A percentile compares a stretch with the other conserved stretches of the same genome.
Evolutionary conservation across 2,797 vertebrate genomes (phyloP).

Genomic region (Lepidocolaptes lacrymiger): DNA sequence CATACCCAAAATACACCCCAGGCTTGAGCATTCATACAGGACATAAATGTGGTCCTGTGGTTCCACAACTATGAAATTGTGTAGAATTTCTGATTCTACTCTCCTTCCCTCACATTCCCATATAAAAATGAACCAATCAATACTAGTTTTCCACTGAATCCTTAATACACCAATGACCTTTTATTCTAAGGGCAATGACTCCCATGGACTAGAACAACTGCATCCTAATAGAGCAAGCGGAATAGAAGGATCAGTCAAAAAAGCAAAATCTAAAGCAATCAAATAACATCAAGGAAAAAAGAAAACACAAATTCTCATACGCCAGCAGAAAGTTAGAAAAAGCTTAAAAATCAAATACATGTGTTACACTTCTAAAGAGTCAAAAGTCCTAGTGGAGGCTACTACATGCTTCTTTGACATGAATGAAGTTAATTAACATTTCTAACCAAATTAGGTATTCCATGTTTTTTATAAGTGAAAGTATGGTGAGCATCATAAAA

Average conservation of each 20-base stretch:
- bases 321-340: background rate
- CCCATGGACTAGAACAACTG: background rate
- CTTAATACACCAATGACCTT: background rate
- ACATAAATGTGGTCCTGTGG: background rate
- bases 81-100: background rate
- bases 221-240: background rate
- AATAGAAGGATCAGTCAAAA: background rate
- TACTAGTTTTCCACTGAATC: background rate
- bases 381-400: background rate
- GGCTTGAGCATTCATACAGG: background rate
- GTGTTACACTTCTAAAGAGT: background rate
- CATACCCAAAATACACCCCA: background rate
- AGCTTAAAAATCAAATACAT: background rate
- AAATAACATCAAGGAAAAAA: background rate
- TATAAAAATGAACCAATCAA: background rate
- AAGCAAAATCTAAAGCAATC: background rate
- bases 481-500: background rate
- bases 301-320: background rate
- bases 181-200: background rate
- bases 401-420: background rate
- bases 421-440: background rate
- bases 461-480: background rate
- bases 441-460: background rate
- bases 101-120: background rate
- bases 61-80: background rate